These are phyloP conservation scores for Gopherus evgoodei DNA, from an alignment of 2,113 vertebrate genomes.

Conservation along the genomic window DNA sequence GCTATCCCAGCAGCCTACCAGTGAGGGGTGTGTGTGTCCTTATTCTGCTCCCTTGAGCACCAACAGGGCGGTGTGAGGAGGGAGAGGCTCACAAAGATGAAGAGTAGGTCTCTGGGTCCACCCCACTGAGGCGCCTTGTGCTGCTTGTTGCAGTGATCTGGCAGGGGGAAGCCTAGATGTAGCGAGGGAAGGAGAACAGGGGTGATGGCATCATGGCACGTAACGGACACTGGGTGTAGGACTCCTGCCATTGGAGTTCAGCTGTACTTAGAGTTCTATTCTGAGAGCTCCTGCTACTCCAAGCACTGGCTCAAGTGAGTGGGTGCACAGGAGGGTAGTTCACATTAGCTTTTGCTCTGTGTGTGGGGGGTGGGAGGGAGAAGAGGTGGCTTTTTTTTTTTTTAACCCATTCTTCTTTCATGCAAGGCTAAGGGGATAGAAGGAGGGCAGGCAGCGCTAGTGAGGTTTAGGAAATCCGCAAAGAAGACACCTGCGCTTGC, in stretches of 20 bases:
- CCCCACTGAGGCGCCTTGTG: not conserved
- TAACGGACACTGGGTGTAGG: not conserved
- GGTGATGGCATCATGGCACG: not conserved
- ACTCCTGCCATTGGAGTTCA: not conserved
- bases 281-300: not conserved
- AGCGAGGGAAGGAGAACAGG: not conserved
- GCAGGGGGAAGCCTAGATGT: not conserved
- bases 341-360: not conserved
- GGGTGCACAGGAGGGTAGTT: not conserved
- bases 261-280: not conserved
- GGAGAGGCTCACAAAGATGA: too few relatives aligned
- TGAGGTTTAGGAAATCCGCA: not conserved
- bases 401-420: not conserved
- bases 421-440: not conserved
- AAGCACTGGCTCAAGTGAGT: accelerated
- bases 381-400: not conserved
- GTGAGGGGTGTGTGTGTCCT: too few relatives aligned
- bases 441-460: not conserved
- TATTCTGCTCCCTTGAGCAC: too few relatives aligned
- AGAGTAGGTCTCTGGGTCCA: not conserved
- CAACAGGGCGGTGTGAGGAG: too few relatives aligned
- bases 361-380: too few relatives aligned
- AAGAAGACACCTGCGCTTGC: not conserved
- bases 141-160: not conserved
- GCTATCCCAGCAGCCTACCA: too few relatives aligned